Evolutionary conservation across 1,140 invertebrate species (phyloP).

Genomic region (Musca vetustissima): DNA sequence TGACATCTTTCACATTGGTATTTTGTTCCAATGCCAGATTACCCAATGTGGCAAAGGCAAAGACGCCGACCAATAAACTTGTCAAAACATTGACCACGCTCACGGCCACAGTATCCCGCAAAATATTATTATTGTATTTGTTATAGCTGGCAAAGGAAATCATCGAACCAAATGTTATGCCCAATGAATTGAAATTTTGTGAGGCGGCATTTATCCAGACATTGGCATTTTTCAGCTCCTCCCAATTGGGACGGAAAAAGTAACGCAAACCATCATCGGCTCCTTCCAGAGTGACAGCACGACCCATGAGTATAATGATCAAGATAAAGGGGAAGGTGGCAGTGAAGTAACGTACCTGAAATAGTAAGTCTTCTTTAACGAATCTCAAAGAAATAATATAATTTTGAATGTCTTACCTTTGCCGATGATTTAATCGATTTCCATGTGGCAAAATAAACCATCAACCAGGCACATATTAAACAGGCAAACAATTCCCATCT

Average conservation of each 20-base stretch:
- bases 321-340: conserved; percentile 82
- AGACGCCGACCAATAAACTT: conserved; percentile 82
- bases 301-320: conserved; percentile 76
- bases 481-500: conserved; percentile 86
- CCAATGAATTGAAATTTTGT: conserved; percentile 91
- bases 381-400: too few relatives aligned
- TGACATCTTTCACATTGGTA: conserved; percentile 75
- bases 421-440: conserved; percentile 88
- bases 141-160: conserved; percentile 96
- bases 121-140: conserved; percentile 86
- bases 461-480: conserved; percentile 82
- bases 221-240: conserved; percentile 78
- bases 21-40: conserved; percentile 82
- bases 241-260: conserved; percentile 88
- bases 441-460: conserved; percentile 92
- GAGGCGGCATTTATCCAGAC: conserved; percentile 88
- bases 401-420: conserved; percentile 53
- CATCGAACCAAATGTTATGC: conserved; percentile 88
- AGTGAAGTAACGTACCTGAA: conserved; percentile 78
- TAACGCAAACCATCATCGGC: conserved; percentile 76
- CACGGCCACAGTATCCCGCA: conserved; percentile 82
- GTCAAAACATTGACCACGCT: conserved; percentile 80
- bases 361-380: not conserved
- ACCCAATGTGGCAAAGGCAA: conserved; percentile 85
- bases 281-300: conserved; percentile 80